phyloP scores from a whole-genome alignment of 2,888 invertebrate species.

The Hylaea fasciaria region DNA sequence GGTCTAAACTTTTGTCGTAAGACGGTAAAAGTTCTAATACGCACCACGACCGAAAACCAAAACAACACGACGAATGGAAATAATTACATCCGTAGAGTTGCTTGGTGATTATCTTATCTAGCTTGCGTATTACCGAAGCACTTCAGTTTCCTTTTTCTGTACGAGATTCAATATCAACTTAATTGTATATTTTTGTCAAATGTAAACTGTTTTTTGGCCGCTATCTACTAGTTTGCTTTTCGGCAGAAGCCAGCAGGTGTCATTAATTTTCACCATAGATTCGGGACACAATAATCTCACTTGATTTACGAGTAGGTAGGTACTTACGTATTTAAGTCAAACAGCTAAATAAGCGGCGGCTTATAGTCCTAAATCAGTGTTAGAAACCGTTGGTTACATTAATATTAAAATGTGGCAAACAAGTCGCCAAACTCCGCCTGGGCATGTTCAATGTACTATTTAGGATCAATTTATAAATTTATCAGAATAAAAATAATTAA shows the following conservation, averaged over 20 bases:
- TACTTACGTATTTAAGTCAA: constrained; percentile 4
- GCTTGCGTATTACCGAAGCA: too few relatives aligned
- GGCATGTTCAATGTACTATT: constrained; percentile 24
- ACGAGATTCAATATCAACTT: too few relatives aligned
- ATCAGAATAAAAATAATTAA: constrained; percentile 10
- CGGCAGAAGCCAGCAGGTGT: constrained; percentile 1
- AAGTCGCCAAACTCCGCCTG: constrained; percentile 30
- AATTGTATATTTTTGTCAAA: not conserved
- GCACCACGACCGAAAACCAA: too few relatives aligned
- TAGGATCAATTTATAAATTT: constrained; percentile 27
- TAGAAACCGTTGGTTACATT: constrained; percentile 30
- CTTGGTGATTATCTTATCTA: too few relatives aligned
- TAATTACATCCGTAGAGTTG: too few relatives aligned
- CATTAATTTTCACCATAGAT: constrained; percentile 12
- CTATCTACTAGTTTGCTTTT: not conserved
- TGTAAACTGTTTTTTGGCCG: not conserved
- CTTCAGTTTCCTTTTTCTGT: too few relatives aligned
- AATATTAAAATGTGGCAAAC: constrained; percentile 38
- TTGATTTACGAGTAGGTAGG: too few relatives aligned
- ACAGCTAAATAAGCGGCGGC: constrained; percentile 15
- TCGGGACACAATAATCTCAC: constrained; percentile 12
- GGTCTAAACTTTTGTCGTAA: too few relatives aligned
- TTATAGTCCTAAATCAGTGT: constrained; percentile 28
- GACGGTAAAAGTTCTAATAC: too few relatives aligned
- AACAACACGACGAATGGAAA: too few relatives aligned